Evolutionary conservation across 2,888 invertebrate genomes (phyloP).

Genomic region (Aporophyla lueneburgensis): DNA sequence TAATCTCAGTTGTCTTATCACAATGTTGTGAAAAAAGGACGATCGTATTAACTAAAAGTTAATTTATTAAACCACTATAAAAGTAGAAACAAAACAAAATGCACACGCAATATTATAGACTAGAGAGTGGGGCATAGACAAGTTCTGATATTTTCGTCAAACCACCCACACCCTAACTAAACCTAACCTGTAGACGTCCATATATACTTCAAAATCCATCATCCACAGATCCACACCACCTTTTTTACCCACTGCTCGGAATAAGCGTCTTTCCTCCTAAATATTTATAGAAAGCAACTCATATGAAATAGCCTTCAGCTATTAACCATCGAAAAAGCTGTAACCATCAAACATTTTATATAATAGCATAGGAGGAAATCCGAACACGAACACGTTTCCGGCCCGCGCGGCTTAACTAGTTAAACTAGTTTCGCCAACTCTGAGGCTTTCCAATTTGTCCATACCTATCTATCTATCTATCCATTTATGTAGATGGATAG

Average conservation of each 20-base stretch:
- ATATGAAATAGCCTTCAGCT: neutral
- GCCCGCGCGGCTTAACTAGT: slow-evolving; percentile 47
- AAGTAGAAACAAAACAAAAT: neutral
- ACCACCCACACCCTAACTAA: too few species aligned
- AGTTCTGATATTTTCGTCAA: neutral
- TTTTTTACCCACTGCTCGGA: neutral
- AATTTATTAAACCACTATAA: neutral
- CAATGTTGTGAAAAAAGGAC: too few species aligned
- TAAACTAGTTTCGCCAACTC: slow-evolving; percentile 55
- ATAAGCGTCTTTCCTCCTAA: neutral
- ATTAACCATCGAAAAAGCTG: neutral
- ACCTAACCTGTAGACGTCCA: neutral
- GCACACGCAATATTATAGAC: neutral
- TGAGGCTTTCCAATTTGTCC: slow-evolving; percentile 51
- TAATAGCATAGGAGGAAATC: slow-evolving; percentile 14
- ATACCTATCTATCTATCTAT: slow-evolving; percentile 9
- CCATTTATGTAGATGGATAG: neutral
- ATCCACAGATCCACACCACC: neutral
- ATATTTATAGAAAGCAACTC: neutral
- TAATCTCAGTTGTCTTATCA: too few species aligned
- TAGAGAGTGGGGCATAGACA: neutral
- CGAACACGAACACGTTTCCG: slow-evolving; percentile 27
- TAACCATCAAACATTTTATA: slow-evolving; percentile 11
- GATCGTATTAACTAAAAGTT: neutral
- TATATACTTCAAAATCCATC: too few species aligned